phyloP scores from a whole-genome alignment of 1,140 invertebrate genomes.

The Drosophila nigromelanica region DNA sequence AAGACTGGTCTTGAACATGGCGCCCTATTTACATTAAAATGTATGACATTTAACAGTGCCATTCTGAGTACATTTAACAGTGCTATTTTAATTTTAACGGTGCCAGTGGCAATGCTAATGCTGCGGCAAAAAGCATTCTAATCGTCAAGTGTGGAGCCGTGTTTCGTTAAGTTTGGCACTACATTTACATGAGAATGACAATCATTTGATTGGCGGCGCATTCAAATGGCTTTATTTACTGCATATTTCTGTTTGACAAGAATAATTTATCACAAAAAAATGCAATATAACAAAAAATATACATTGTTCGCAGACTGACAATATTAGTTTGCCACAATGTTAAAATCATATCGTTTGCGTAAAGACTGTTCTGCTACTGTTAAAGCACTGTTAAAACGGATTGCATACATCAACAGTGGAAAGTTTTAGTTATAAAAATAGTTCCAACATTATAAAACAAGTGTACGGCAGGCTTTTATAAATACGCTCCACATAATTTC shows the following conservation, averaged over 20 bases:
- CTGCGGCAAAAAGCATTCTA: not conserved
- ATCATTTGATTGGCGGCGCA: not conserved
- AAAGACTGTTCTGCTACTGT: slow-evolving; percentile 23
- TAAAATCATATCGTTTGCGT: not conserved
- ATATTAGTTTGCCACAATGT: not conserved
- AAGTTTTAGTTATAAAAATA: slow-evolving; percentile 36
- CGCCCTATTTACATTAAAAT: too few species aligned
- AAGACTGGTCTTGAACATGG: too few species aligned
- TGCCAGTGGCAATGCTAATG: too few species aligned
- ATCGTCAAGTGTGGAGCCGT: slow-evolving; percentile 18
- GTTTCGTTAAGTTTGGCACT: slow-evolving; percentile 9
- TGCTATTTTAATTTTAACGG: too few species aligned
- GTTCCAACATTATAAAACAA: slow-evolving; percentile 13
- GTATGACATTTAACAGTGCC: too few species aligned
- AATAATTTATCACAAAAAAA: not conserved
- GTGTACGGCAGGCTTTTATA: slow-evolving; percentile 25
- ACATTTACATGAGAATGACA: slow-evolving; percentile 16
- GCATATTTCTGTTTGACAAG: not conserved
- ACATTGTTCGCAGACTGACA: not conserved
- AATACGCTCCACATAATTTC: not conserved
- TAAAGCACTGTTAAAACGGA: slow-evolving; percentile 12
- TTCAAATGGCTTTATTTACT: not conserved
- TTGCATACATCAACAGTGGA: too few species aligned
- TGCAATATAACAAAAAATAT: not conserved
- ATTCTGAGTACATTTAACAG: too few species aligned